Base-by-base conservation (phyloP, 2,888 invertebrate genomes). In the Cenopis cana region DNA sequence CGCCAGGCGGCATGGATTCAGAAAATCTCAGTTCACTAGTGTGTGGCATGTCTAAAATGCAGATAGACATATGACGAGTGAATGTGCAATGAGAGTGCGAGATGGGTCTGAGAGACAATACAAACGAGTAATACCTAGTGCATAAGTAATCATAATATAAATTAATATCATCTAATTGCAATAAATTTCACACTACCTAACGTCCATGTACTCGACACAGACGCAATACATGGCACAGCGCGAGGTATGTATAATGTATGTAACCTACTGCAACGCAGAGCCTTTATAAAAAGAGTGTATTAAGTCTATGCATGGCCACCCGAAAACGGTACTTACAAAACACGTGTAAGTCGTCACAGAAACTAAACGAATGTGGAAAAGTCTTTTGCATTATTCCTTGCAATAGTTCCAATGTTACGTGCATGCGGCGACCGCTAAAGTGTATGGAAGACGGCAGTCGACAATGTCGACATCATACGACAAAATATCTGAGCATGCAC, bases 21-120 rank as follows among this genome's bases (percentile, higher is more conserved):
- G 91, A 89, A 81, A 91, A 81, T 83, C 85, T 85, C 81, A 93
- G 86, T 85, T 93, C 92, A 82, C 93, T 92, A 82, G 89, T 90
- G 81, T 92, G 91, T 78, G 93, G 93, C 82, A 89, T 86, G 82
- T 91, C 93, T 93, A 89, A 80, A 90, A 89, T 75, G 76, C 75
- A 81, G 76, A 80, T 71, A 61, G 56, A 20, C 33, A 50, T 49
- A 66, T 71, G 61, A 55, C 66, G 61, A 56, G 60, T 71, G 71
- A 66, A 71, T 71, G 70, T 33, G 36, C 54, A 54, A 59, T 14
- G 33, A 46, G 50, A 56, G 33, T 29, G 52, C 56, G 52, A 52
- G 57, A 64, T 24, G 17, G 20, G 9, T 24, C 56, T 41, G 18
- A 46, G 29, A 46, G 20, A 20, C 29, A 52, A 52, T 12, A 52